Evolutionary conservation across 2,888 invertebrate species (phyloP), one percentile per base, ranked within the genome.

Genomic region (Dioctria rufipes): DNA sequence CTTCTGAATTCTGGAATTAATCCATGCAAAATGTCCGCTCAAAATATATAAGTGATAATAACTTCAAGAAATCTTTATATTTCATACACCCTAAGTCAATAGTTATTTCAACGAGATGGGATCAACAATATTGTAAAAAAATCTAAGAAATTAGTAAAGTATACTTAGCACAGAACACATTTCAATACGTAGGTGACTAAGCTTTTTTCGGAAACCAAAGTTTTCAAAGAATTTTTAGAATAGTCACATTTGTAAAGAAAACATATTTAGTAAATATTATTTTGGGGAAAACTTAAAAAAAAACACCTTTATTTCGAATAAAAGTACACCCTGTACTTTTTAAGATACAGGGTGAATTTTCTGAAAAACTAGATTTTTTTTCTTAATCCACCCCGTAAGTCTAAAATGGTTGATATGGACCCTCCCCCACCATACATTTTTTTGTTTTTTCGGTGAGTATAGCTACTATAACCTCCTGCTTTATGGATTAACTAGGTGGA

Each of bases 31-130:
- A 46, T 46, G 46, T 11, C 3, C 51, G 37, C 42, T 73, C 5
- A 80, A 73, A 25, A 54, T 80, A 65, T 80, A 80, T 63, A 75
- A 80, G 80, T 73, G 42, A 75, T 9, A 73, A 42, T 61, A 11
- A 65, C 25, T 39, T 80, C 43, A 25, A 63, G 46, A 6, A 6
- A 40, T 65, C 42, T 25, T 25, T 1, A 42, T 81, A 54, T 54
- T 81, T 54, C 65, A 42, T 81, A 8, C 46, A 49, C 4, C 71
- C 51, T 40, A 63, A 54, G n/a, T 42, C 69, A 63, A 61, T 81
- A 25, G 71, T 71, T 40, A 81, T 73, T 54, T 61, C 66, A 6
- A 73, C 63, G 51, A 51, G 81, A 43, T 81, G 75, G 79, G 79
- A 81, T 60, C 71, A 65, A 51, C 69, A 71, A 54, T 80, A 40